phyloP scores from a whole-genome alignment of 2,113 vertebrate species.

The Lophotis ruficrista region DNA sequence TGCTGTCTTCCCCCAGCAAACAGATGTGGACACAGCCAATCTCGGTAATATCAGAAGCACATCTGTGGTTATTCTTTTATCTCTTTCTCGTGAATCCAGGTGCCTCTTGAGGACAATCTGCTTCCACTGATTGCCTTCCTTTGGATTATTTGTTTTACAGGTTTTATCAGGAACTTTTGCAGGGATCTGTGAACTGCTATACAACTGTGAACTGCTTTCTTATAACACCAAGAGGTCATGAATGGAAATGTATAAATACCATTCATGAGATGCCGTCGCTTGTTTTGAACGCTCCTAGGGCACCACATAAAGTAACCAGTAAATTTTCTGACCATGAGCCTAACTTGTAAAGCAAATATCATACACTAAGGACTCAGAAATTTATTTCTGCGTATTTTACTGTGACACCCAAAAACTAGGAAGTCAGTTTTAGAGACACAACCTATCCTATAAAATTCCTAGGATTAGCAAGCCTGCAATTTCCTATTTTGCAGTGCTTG shows the following conservation, averaged over 20 bases:
- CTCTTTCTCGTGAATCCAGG: neutral
- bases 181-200: neutral
- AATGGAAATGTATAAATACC: neutral
- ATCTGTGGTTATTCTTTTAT: neutral
- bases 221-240: neutral
- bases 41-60: neutral
- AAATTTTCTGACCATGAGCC: neutral
- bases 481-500: neutral
- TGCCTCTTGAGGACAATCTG: neutral
- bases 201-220: neutral
- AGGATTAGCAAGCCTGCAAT: neutral
- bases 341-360: neutral
- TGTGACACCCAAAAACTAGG: neutral
- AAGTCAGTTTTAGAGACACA: neutral
- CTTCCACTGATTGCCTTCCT: neutral
- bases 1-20: neutral
- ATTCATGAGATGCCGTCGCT: neutral
- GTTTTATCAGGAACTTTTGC: neutral
- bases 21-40: neutral
- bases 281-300: neutral
- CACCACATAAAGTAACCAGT: neutral
- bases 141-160: neutral
- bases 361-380: neutral
- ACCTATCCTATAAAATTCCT: neutral
- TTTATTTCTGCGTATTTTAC: neutral